Evolutionary conservation across 2,888 invertebrate genomes (phyloP), one percentile per base, ranked within the genome.

Genomic region (Dynastes hyllus): DNA sequence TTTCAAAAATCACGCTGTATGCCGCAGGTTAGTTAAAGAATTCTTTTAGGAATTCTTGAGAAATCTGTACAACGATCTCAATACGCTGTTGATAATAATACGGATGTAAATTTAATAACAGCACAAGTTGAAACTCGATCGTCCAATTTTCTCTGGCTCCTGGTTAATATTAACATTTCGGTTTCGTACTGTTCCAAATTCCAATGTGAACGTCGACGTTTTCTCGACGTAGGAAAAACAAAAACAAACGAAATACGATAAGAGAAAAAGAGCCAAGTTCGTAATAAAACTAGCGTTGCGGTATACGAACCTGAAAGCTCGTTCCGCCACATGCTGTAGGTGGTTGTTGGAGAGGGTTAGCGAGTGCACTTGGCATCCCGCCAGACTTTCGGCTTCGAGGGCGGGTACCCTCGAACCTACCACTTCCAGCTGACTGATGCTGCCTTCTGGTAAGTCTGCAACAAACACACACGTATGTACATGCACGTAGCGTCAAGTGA

Each of bases 311-410:
- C 94, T 93, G 88, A 96, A 94, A 84, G 95, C 94, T 88, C 94
- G 93, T 82, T 94, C 93, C 82, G 95, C 94, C 87, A 96, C 93
- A 88, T 93, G 93, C 89, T 94, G 93, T 85, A 96, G 92, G 89
- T 93, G 93, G 90, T 96, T 96, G 90, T 95, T 95, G 90, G 95
- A 94, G 87, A 96, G 90, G 85, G 95, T 94, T 83, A 96, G 91
- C 79, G 95, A 95, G 89, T 96, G 95, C 83, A 96, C 91, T 86
- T 93, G 92, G 85, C 94, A 90, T 82, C 94, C 94, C 82, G 94
- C 94, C 86, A 96, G 91, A 81, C 95, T 94, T 87, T 95, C 95
- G 86, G 95, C 94, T 85, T 96, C 94, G 85, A 96, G 91, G 83
- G 94, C 92, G 89, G 95, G 94, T 87, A 96, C 91, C 85, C 94